Evolutionary conservation across 2,888 invertebrate genomes (phyloP).

Genomic region (Calameuta idolon): DNA sequence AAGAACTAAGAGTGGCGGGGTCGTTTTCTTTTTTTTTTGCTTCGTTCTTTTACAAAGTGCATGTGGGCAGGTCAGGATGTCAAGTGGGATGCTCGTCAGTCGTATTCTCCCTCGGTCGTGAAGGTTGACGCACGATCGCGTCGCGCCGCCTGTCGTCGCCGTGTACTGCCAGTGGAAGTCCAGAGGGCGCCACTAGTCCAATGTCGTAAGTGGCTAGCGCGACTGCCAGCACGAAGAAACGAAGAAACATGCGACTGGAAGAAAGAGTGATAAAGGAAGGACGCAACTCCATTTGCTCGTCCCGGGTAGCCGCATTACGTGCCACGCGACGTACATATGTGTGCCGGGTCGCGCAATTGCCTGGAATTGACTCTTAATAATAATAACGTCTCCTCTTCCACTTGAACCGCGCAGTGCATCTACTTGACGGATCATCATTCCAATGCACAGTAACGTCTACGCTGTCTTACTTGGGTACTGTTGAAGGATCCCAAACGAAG

Average conservation of each 20-base stretch:
- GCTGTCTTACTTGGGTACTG: not conserved
- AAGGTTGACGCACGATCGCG: not conserved
- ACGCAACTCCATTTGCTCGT: not conserved
- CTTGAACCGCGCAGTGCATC: not conserved
- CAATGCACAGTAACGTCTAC: not conserved
- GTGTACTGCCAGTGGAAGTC: not conserved
- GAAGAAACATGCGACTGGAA: not conserved
- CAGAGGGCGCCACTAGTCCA: not conserved
- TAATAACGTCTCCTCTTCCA: not conserved
- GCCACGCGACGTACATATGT: not conserved
- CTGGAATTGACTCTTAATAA: not conserved
- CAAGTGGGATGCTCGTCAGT: conserved; percentile 39
- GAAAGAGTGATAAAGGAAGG: not conserved
- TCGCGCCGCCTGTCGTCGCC: not conserved
- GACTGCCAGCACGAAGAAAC: too few relatives aligned
- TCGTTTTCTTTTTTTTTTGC: not conserved
- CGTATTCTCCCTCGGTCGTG: not conserved
- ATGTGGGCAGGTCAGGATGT: conserved; percentile 56
- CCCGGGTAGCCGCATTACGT: not conserved
- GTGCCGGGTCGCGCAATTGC: not conserved
- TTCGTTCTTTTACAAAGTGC: conserved; percentile 15
- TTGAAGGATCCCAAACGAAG: not conserved
- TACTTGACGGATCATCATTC: not conserved
- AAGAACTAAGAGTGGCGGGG: not conserved
- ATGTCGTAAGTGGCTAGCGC: not conserved